These are phyloP conservation scores for Sisor rabdophorus DNA, from an alignment of 2,113 vertebrate genomes.

Conservation along the genomic window DNA sequence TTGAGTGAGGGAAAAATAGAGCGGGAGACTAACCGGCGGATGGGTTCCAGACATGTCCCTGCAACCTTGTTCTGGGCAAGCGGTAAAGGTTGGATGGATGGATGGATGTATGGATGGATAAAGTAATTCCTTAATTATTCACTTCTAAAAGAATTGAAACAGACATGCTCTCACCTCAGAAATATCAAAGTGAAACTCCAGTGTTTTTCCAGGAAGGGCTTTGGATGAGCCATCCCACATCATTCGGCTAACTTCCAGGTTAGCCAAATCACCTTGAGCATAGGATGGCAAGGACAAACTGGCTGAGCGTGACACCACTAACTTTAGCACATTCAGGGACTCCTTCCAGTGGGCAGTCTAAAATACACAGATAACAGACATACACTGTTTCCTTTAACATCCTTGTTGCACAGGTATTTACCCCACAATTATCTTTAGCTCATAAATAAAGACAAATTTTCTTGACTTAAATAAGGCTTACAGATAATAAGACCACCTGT, in stretches of 20 bases:
- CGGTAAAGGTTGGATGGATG: no score
- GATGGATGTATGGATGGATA: no score
- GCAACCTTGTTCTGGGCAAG: no score
- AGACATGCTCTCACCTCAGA: conserved; percentile 77
- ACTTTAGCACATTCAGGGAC: conserved; percentile 90
- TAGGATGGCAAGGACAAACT: conserved; percentile 89
- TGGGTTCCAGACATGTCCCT: no score
- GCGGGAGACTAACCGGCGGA: no score
- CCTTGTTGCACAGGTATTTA: no score
- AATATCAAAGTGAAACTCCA: conserved; percentile 98
- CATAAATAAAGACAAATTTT: not conserved
- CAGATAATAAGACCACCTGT: not conserved
- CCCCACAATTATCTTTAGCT: no score
- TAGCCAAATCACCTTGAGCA: conserved; percentile 84
- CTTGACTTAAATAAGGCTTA: not conserved
- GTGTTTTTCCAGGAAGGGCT: conserved; percentile 92
- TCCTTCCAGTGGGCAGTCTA: conserved; percentile 97
- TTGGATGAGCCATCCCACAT: conserved; percentile 93
- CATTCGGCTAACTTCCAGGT: conserved; percentile 89
- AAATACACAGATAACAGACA: conserved; percentile 16
- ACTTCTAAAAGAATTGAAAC: not conserved
- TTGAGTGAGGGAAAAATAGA: no score
- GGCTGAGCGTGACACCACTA: conserved; percentile 94
- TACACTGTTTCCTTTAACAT: not conserved
- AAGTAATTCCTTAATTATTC: no score